Evolutionary conservation across 2,113 vertebrate species (phyloP).

Genomic region (Pycnonotus jocosus): DNA sequence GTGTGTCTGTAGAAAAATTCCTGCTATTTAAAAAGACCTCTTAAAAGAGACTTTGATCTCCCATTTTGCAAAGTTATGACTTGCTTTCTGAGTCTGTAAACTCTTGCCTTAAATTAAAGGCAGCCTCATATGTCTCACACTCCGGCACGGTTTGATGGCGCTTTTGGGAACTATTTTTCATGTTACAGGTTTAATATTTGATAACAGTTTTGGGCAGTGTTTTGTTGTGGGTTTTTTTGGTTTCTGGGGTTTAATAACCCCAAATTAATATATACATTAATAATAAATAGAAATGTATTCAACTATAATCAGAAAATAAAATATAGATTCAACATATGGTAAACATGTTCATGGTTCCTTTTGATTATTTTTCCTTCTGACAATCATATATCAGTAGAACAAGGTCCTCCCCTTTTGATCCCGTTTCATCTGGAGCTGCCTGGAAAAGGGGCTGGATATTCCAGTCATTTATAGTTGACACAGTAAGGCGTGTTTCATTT

Average conservation of each 20-base stretch:
- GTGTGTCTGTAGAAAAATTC: neutral
- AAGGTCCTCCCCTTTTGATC: neutral
- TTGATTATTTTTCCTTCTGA: neutral
- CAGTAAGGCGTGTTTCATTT: neutral
- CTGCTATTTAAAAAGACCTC: neutral
- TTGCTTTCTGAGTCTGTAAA: neutral
- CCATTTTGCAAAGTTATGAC: neutral
- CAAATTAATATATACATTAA: no score
- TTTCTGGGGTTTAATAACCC: no score
- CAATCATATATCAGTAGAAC: neutral
- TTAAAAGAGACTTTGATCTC: neutral
- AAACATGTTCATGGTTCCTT: neutral
- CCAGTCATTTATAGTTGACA: neutral
- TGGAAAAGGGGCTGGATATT: neutral
- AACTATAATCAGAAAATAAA: neutral
- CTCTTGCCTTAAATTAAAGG: neutral
- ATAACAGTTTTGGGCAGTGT: neutral
- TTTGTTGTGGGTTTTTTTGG: fast-evolving
- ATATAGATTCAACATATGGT: neutral
- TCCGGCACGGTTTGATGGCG: neutral
- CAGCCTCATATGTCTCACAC: neutral
- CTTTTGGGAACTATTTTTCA: neutral
- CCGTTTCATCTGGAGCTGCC: neutral
- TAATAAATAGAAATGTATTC: neutral
- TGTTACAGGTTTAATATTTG: neutral